Evolutionary conservation across 1,140 invertebrate genomes (phyloP), one percentile per base, ranked within the genome.

Genomic region (Zaprionus lachaisei): DNA sequence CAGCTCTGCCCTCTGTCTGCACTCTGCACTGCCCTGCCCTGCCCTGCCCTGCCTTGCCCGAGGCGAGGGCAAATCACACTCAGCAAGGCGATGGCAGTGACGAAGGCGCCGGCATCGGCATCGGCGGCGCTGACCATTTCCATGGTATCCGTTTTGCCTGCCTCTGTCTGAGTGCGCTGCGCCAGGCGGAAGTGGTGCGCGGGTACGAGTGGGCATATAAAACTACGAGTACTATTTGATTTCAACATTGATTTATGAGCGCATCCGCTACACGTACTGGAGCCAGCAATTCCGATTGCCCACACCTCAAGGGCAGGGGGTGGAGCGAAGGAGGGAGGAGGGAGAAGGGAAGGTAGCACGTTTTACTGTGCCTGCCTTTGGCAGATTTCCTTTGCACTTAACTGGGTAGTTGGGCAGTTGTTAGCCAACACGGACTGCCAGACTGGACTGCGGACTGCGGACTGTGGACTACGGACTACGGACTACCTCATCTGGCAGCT

Each of bases 161-260:
- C 41, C 60, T 54, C 64, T 38, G 58, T 49, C 60, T 58, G 64
- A 66, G 61, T 24, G 20, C 17, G 47, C 15, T 41, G 61, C 38
- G 28, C 17, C 31, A 63, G 55, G 61, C 38, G 28, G 24, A 41
- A 66, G 55, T 34, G 37, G 22, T n/a, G 31, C 34, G n/a, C 26
- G 44, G 44, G 22, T 9, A 60, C 11, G 47, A 54, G 56, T 31
- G 49, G 78, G 68, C 67, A 72, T 72, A 81, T 66, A 81, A 75
- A 90, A 90, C 79, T 80, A 81, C 67, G 72, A 75, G 72, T 75
- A 71, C 85, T 90, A 90, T 90, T 90, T 90, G 85, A 90, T 90
- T 90, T 90, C 86, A 90, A 79, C 85, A 90, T 90, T 90, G 85
- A 90, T 90, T 90, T 90, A 90, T 90, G 85, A 90, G 79, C 85